These are phyloP conservation scores for Boulengeromyrus knoepffleri DNA, from an alignment of 2,113 vertebrate genomes.

Conservation along the genomic window DNA sequence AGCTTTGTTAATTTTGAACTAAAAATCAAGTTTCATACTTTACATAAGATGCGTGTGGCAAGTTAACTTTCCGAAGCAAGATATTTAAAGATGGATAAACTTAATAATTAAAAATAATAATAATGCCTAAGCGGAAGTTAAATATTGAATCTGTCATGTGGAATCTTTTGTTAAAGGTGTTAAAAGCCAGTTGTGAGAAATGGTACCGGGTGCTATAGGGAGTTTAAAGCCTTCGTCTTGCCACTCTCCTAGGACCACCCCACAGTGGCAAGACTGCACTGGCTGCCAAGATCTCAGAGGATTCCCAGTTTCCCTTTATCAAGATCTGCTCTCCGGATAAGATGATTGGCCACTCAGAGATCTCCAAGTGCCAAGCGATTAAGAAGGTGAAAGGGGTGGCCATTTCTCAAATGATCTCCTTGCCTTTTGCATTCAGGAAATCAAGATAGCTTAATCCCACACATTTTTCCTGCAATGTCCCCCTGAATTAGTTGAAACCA, in stretches of 20 bases:
- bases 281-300: constrained; percentile 79
- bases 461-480: neutral
- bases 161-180: neutral
- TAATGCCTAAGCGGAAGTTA: neutral
- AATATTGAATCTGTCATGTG: neutral
- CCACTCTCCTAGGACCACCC: constrained; percentile 63
- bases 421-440: neutral
- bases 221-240: neutral
- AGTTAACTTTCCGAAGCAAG: neutral
- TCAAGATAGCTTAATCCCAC: neutral
- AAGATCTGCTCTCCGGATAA: constrained; percentile 90
- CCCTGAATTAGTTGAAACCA: neutral
- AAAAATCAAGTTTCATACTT: neutral
- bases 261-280: constrained; percentile 83
- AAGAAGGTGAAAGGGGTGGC: constrained; percentile 68
- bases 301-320: constrained; percentile 84
- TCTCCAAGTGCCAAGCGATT: constrained; percentile 85
- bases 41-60: neutral
- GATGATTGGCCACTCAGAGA: constrained; percentile 85
- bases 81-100: neutral
- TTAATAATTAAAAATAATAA: neutral
- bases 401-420: neutral
- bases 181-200: neutral
- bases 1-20: neutral
- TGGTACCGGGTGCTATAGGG: neutral